Conservation (phyloP, 1,140 invertebrate species). For the Berghia stephanieae region DNA sequence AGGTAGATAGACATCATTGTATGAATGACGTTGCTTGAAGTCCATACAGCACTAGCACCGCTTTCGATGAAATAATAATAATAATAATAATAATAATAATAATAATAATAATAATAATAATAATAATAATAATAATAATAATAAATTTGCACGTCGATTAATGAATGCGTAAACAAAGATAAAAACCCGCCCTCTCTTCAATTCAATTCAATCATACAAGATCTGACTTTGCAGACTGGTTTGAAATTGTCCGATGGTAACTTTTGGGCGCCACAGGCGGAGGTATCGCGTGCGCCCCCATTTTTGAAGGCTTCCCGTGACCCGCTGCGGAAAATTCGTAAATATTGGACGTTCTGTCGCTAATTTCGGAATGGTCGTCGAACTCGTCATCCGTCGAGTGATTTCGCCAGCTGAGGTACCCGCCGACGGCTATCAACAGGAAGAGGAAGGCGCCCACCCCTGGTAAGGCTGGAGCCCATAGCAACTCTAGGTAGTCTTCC, state of each 20-base stretch:
- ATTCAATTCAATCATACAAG: too few species aligned
- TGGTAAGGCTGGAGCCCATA: constrained; percentile 40
- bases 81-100: too few species aligned
- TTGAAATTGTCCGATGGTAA: constrained; percentile 23
- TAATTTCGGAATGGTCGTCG: constrained; percentile 31
- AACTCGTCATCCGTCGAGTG: constrained; percentile 30
- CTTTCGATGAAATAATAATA: too few species aligned
- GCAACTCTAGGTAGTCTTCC: constrained; percentile 32
- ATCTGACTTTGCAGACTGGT: constrained; percentile 15
- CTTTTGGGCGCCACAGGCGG: neutral
- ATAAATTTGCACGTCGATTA: too few species aligned
- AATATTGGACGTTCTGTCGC: constrained; percentile 12
- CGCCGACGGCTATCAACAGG: constrained; percentile 35
- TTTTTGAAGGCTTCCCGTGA: neutral
- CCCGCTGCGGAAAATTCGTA: constrained; percentile 11
- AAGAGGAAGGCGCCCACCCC: constrained; percentile 37
- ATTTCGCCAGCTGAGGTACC: constrained; percentile 41
- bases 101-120: too few species aligned
- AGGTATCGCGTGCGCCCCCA: too few species aligned
- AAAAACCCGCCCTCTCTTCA: too few species aligned
- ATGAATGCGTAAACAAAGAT: too few species aligned
- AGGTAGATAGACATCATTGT: too few species aligned
- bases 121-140: too few species aligned
- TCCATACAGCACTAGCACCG: too few species aligned
- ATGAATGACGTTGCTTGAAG: too few species aligned